Base-by-base conservation (phyloP, 1,140 invertebrate genomes). In the Solenopsis fugax region DNA sequence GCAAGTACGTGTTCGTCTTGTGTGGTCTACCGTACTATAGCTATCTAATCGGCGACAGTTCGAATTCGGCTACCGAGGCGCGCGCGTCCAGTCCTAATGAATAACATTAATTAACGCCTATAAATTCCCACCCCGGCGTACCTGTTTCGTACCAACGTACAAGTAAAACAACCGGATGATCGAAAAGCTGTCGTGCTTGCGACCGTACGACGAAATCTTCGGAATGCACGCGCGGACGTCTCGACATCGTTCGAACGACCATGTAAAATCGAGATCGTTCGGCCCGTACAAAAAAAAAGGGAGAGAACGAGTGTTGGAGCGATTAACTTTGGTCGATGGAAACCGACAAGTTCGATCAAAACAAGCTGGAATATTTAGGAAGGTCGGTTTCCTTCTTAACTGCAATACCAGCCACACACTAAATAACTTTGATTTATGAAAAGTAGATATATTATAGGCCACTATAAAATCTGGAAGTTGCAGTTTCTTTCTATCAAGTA, bases 81-180 rank as follows among this genome's bases (percentile, higher is more conserved):
- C 72, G 81, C 78, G 67, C 75, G 72, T 78, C 50, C 78, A 58
- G 48, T 41, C 77, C 78, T 91, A 91, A 92, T 89, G 87, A 92
- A 92, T 88, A 86, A 91, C 89, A 78, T 87, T 92, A 89, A 92
- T 92, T 92, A 91, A 89, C 87, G 81, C 67, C 91, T 85, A 91
- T 92, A 88, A 92, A 92, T 92, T 85, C 37, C 29, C 67, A 9
- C 45, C 52, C 37, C 4, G 45, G 41, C 21, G 67, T 12, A 29
- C 29, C 88, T 88, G 67, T 48, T 77, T 62, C 24, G 56, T 18
- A 78, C 7, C 48, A 37, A 12, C 41, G 37, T 6, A 24, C 85
- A 81, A 82, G 72, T 52, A 85, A 62, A 76, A 87, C 88, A 34
- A 62, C 71, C 29, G 13, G 13, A 45, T 69, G 64, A 77, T 82